Base-by-base conservation (phyloP, 2,113 vertebrate genomes). In the Eolophus roseicapilla region DNA sequence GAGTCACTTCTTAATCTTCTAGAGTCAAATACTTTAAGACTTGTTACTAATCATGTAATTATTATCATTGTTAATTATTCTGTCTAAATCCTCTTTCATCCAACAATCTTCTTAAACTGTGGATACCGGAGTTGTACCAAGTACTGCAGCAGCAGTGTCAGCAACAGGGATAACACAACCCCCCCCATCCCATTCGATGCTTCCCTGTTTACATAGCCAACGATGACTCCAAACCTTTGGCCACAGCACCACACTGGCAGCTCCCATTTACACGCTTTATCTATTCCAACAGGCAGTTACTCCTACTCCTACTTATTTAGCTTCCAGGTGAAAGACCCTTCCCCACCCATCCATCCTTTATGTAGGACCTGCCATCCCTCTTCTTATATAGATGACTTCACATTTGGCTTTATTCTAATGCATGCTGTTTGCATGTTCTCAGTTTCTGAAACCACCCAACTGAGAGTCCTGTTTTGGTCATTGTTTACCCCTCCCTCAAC, bases 401-500 rank as follows among this genome's bases (percentile, higher is more conserved):
- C 83, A 44, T 89, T 93, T 97, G 96, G 96, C 96, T 95, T 93
- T 91, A 50, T 25, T 52, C 83, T 84, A 53, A 95, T 25, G 39
- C 91, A 87, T 47, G 59, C 41, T 92, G 81, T 82, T 93, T 92
- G 87, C 86, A 31, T 95, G 91, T 55, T 91, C 89, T 93, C 91
- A 93, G 37, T 80, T 91, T 92, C 57, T 92, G 95, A 96, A 96
- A 97, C 95, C 95, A 96, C 91, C 93, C 95, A 95, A 79, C 78
- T 79, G 96, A 95, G 94, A 95, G 93, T 79, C 89, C 91, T 96
- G 93, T 85, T 95, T 84, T 95, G 95, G 96, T 95, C 94, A 94
- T 92, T 95, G 96, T 97, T 96, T 96, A 97, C 91, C 94, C 95
- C 95, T 97, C 96, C 94, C 95, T 95, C 91, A 92, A 95, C 94